Evolutionary conservation across 2,888 invertebrate species (phyloP).

Genomic region (Agrochola macilenta): DNA sequence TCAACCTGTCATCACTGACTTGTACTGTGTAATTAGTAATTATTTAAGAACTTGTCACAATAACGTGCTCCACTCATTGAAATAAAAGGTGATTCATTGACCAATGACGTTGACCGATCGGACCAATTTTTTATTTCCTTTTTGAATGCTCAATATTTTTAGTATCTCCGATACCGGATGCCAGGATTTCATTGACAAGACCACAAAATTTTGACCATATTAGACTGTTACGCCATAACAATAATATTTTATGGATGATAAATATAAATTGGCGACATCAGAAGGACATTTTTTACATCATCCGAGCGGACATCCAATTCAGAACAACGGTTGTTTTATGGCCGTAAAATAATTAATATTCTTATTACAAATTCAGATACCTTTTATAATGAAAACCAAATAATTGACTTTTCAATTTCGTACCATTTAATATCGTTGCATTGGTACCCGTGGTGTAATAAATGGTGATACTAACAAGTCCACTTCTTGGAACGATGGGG

Average conservation of each 20-base stretch:
- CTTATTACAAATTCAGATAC: constrained; percentile 57
- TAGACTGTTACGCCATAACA: constrained; percentile 47
- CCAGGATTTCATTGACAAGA: constrained; percentile 39
- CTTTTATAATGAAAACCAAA: constrained; percentile 66
- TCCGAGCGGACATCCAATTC: constrained; percentile 46
- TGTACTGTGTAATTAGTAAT: constrained; percentile 58
- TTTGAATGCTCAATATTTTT: constrained; percentile 52
- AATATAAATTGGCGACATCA: constrained; percentile 49
- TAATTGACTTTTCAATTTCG: constrained; percentile 78
- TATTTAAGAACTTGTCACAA: constrained; percentile 56
- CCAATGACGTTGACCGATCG: constrained; percentile 52
- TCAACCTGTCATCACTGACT: constrained; percentile 57
- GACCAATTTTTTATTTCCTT: constrained; percentile 53
- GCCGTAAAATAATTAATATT: constrained; percentile 58
- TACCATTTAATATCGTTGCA: constrained; percentile 70
- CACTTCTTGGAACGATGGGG: constrained; percentile 84
- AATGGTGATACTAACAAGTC: constrained; percentile 87
- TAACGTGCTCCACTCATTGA: constrained; percentile 39
- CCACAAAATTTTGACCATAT: constrained; percentile 50
- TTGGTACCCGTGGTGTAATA: constrained; percentile 85
- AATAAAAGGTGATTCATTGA: constrained; percentile 62
- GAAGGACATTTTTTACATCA: constrained; percentile 48
- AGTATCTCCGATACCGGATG: constrained; percentile 55
- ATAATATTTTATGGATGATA: constrained; percentile 60
- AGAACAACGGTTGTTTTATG: constrained; percentile 58